These are phyloP conservation scores for Leptoclinus maculatus DNA, from an alignment of 2,797 vertebrate species.

Conservation along the genomic window DNA sequence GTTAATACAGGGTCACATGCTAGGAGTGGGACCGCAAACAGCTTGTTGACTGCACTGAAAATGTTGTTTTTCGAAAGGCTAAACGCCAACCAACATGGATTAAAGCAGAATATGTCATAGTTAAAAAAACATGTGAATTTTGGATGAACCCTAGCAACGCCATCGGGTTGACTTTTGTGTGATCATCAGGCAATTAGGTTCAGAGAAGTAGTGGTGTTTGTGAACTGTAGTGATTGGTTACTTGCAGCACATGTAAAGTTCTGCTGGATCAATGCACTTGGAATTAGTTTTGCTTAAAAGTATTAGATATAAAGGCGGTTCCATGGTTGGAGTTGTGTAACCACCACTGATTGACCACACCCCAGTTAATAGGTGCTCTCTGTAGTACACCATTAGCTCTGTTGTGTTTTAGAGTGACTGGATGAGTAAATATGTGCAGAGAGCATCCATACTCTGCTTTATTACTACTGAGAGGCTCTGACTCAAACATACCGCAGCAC, in stretches of 20 bases:
- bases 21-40: too few species aligned
- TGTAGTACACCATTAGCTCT: slow-evolving; percentile 26
- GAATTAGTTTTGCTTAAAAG: too few species aligned
- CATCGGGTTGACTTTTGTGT: too few species aligned
- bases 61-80: too few species aligned
- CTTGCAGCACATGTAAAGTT: not conserved
- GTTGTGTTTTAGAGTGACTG: slow-evolving; percentile 28
- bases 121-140: too few species aligned
- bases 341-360: slow-evolving; percentile 52
- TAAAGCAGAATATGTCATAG: too few species aligned
- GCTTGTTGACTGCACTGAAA: too few species aligned
- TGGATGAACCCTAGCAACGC: too few species aligned
- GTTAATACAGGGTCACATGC: not conserved
- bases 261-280: too few species aligned
- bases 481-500: slow-evolving; percentile 14
- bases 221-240: not conserved
- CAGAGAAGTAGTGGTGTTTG: not conserved
- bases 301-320: too few species aligned
- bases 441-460: slow-evolving; percentile 39
- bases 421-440: slow-evolving; percentile 43
- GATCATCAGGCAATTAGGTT: too few species aligned
- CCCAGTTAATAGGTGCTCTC: slow-evolving; percentile 49
- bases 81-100: too few species aligned
- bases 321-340: slow-evolving; percentile 34
- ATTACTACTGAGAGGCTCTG: slow-evolving; percentile 33